These are phyloP conservation scores for Notamacropus eugenii DNA, from an alignment of 2,797 vertebrate genomes.

Conservation along the genomic window DNA sequence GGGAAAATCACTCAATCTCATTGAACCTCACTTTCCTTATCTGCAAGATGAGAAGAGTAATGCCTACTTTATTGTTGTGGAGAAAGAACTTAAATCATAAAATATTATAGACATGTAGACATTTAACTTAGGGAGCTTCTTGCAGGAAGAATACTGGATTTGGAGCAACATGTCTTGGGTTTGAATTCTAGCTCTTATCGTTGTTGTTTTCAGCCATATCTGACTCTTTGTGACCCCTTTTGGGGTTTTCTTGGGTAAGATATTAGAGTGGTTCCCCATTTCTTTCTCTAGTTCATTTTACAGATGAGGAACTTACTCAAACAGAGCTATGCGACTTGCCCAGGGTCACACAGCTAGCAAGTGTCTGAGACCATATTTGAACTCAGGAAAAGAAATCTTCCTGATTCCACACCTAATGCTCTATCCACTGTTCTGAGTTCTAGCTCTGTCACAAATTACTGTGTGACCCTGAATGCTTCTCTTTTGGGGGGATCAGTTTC, in stretches of 20 bases:
- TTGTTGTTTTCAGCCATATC: background rate
- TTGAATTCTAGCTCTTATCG: background rate
- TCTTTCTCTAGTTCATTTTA: background rate
- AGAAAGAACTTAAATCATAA: background rate
- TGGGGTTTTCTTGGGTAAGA: background rate
- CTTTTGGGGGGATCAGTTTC: background rate
- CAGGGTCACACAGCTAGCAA: background rate
- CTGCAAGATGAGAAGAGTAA: background rate
- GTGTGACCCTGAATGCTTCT: background rate
- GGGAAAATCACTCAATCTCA: background rate
- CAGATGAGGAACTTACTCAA: background rate
- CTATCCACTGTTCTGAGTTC: background rate
- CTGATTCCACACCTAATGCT: background rate
- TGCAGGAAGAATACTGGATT: background rate
- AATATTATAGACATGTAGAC: background rate
- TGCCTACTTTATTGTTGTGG: background rate
- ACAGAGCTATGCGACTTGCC: background rate
- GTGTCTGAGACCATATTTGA: background rate
- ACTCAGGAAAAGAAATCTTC: background rate
- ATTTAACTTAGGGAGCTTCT: background rate
- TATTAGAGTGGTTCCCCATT: background rate
- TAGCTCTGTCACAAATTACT: background rate
- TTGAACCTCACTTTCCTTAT: background rate
- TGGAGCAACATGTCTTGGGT: background rate
- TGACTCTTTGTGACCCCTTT: background rate